A percentile compares a stretch with the other conserved stretches of the same genome.
Evolutionary conservation across 1,140 invertebrate genomes (phyloP).

Genomic region (Diachasma alloeum): DNA sequence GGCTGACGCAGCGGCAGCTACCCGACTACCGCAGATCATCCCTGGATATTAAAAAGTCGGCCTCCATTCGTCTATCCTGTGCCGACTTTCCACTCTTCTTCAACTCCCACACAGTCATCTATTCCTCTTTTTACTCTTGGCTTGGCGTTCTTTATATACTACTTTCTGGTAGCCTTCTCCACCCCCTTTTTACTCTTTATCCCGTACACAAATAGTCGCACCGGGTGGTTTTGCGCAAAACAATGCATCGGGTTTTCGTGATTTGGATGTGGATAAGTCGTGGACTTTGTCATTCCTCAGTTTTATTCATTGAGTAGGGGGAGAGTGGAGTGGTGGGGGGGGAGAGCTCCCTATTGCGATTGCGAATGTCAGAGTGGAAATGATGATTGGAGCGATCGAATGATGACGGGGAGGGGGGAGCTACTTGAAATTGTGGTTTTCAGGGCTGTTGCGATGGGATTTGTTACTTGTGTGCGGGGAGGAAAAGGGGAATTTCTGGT

Average conservation of each 20-base stretch:
- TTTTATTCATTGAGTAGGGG: not conserved
- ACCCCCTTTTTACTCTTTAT: conserved; percentile 16
- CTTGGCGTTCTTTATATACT: not conserved
- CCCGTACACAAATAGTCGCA: conserved; percentile 5
- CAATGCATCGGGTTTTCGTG: not conserved
- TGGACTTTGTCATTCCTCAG: not conserved
- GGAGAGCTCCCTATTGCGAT: not conserved
- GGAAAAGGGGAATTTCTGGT: no score
- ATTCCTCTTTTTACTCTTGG: conserved; percentile 6
- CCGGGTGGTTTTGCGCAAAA: not conserved
- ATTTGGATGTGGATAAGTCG: not conserved
- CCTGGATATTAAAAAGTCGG: conserved; percentile 45
- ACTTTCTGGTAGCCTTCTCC: conserved; percentile 12
- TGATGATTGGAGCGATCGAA: not conserved
- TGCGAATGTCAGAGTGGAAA: not conserved
- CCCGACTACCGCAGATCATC: conserved; percentile 40
- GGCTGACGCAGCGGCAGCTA: conserved; percentile 40
- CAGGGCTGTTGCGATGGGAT: no score
- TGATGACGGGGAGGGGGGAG: not conserved
- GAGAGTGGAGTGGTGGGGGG: not conserved
- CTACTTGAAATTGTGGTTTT: no score
- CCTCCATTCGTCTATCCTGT: conserved; percentile 36
- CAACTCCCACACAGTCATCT: conserved; percentile 1
- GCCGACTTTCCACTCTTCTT: conserved; percentile 30
- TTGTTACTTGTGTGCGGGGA: no score